Conservation (phyloP, 2,888 invertebrate species). For the Oxyscelio sp. region DNA sequence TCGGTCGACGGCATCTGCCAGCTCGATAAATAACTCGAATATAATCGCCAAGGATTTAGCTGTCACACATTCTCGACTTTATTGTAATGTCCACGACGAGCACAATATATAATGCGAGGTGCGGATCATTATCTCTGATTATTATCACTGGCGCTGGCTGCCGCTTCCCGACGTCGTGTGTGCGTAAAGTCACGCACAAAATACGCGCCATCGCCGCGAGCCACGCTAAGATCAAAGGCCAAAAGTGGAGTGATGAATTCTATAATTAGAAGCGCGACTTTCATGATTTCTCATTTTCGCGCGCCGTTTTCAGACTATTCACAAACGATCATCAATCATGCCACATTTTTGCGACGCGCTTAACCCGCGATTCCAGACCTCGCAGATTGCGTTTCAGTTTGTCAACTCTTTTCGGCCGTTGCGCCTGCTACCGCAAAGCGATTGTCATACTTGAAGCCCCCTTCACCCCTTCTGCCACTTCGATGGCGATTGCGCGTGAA, state of each 20-base stretch:
- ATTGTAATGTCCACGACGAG: conserved; percentile 62
- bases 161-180: conserved; percentile 13
- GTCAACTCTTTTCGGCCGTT: conserved; percentile 11
- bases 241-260: conserved; percentile 65
- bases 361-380: conserved; percentile 2
- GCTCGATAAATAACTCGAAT: conserved; percentile 77
- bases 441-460: neutral
- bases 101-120: conserved; percentile 49
- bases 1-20: conserved; percentile 73
- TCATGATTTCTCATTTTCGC: conserved; percentile 67
- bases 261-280: conserved; percentile 65
- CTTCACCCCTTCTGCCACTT: neutral
- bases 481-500: conserved; percentile 6
- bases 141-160: conserved; percentile 51
- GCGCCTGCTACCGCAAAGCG: neutral
- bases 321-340: conserved; percentile 55
- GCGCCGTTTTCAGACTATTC: conserved; percentile 55
- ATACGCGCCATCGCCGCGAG: conserved; percentile 46
- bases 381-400: conserved; percentile 31
- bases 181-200: conserved; percentile 42
- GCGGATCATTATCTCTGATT: conserved; percentile 57
- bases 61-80: conserved; percentile 77
- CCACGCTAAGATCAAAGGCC: conserved; percentile 64
- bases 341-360: conserved; percentile 11
- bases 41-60: conserved; percentile 79